Conservation (phyloP, 2,113 vertebrate species). For the Psittacus erithacus region DNA sequence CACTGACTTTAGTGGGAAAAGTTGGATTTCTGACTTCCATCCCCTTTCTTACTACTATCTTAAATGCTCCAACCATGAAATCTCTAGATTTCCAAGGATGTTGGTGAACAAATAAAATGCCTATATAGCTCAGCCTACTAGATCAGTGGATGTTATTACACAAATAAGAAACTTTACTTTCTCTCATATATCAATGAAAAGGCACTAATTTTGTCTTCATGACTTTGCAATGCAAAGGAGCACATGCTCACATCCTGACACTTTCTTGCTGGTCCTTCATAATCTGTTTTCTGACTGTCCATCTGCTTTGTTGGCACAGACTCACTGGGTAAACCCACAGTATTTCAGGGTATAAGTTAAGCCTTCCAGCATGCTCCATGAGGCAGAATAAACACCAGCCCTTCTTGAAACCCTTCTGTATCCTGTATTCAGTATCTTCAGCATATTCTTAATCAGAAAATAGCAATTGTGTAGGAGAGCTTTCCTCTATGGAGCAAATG, state of each 20-base stretch:
- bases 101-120: background rate
- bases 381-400: background rate
- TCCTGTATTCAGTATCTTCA: background rate
- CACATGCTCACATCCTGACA: background rate
- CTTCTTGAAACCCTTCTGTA: background rate
- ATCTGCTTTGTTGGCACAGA: background rate
- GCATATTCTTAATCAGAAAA: constrained; percentile 22
- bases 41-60: background rate
- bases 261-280: background rate
- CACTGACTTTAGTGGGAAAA: background rate
- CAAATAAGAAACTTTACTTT: background rate
- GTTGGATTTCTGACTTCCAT: background rate
- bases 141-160: background rate
- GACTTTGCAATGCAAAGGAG: background rate
- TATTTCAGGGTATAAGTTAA: background rate
- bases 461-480: background rate
- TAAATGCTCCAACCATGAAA: background rate
- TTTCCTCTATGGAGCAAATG: background rate
- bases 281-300: background rate
- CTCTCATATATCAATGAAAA: background rate
- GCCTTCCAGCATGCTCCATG: background rate
- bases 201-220: background rate
- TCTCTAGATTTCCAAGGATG: background rate
- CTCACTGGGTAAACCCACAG: background rate
- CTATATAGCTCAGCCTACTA: background rate